A percentile compares a stretch with the other conserved stretches of the same genome.
Conservation (phyloP, 1,140 invertebrate species). For the Psilanteris sp. region DNA sequence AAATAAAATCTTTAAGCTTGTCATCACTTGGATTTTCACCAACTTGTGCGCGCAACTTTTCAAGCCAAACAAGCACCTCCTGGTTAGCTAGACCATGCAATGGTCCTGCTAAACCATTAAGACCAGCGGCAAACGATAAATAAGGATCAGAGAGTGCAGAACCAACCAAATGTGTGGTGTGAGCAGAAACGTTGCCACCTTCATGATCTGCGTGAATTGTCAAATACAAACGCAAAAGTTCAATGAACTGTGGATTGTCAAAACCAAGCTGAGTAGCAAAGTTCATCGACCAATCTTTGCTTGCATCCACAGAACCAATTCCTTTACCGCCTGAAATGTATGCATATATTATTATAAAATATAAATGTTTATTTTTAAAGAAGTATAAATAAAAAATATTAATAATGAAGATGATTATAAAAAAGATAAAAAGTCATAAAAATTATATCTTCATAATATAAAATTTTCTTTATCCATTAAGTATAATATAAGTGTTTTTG, state of each 20-base stretch:
- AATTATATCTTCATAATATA: too few relatives aligned
- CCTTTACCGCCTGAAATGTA: constrained; percentile 84
- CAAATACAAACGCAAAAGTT: constrained; percentile 96
- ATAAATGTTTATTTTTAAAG: too few relatives aligned
- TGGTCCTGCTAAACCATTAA: constrained; percentile 97
- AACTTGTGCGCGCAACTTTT: constrained; percentile 89
- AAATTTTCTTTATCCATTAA: too few relatives aligned
- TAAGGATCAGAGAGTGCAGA: constrained; percentile 97
- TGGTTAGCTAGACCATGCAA: constrained; percentile 98
- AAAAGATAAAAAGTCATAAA: too few relatives aligned
- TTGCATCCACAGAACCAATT: constrained; percentile 92
- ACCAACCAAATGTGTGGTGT: constrained; percentile 96
- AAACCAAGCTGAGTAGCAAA: constrained; percentile 96
- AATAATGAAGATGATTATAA: too few relatives aligned
- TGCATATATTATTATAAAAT: not conserved
- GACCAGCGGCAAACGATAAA: constrained; percentile 94
- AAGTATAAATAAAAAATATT: too few relatives aligned
- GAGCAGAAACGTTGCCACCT: constrained; percentile 97
- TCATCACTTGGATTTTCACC: constrained; percentile 91
- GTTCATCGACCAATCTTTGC: constrained; percentile 96
- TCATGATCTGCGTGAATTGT: constrained; percentile 98
- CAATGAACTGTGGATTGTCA: constrained; percentile 91
- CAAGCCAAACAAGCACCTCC: constrained; percentile 92
- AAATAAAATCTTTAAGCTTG: constrained; percentile 94
- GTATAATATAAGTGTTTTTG: too few relatives aligned